phyloP scores from a whole-genome alignment of 53 echinoderm and acorn worm species.

The Echinarachnius parma region DNA sequence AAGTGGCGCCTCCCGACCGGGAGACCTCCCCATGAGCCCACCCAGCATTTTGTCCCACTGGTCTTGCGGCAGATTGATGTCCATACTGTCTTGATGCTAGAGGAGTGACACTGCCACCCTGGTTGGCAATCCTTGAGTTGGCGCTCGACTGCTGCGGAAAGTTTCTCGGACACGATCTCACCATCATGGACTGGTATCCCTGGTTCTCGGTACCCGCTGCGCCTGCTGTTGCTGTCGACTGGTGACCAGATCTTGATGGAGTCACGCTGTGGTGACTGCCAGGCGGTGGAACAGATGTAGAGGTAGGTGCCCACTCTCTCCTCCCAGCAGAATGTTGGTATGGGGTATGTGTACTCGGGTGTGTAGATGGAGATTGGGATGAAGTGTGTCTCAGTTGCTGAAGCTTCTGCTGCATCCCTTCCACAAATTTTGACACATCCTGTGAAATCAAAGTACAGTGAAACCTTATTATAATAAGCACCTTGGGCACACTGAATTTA shows the following conservation, averaged over 20 bases:
- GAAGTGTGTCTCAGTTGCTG: background rate
- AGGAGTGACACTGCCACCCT: background rate
- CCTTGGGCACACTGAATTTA: no score
- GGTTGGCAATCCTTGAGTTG: background rate
- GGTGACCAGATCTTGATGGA: no score
- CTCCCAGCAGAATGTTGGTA: background rate
- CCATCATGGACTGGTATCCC: slow-evolving; percentile 11
- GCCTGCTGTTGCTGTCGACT: background rate
- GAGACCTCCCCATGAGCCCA: no score
- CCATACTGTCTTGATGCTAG: no score
- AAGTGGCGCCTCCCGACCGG: no score
- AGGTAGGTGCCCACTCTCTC: slow-evolving; percentile 16
- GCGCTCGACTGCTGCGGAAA: background rate
- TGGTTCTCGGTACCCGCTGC: background rate
- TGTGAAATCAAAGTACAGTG: no score
- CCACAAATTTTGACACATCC: slow-evolving; percentile 23
- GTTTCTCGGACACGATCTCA: slow-evolving; percentile 20
- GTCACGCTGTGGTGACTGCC: no score
- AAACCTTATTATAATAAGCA: no score
- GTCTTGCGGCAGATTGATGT: no score
- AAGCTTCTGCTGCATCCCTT: slow-evolving; percentile 9
- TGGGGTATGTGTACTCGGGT: background rate
- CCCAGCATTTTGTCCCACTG: no score
- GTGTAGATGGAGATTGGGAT: background rate
- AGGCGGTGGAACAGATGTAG: background rate